Percentiles rank a stretch among this genome's conserved stretches.
Conservation (phyloP, 2,113 vertebrate species). For the Petromus typicus region DNA sequence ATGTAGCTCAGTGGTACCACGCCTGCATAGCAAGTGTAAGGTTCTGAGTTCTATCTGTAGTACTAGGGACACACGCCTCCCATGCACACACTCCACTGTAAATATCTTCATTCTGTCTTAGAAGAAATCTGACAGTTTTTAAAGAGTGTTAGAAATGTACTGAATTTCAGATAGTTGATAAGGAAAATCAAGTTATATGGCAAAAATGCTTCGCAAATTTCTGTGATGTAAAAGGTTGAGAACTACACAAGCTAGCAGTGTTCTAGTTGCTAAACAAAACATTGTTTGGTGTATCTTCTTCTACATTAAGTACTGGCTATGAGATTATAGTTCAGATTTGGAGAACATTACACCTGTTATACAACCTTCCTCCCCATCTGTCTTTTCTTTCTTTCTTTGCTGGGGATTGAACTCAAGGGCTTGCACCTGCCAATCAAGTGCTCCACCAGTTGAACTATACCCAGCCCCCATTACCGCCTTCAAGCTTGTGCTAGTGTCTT, state of each 20-base stretch:
- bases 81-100: too few species aligned
- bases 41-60: too few species aligned
- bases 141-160: not conserved
- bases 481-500: not conserved
- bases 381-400: not conserved
- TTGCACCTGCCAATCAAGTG: not conserved
- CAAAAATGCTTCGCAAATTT: not conserved
- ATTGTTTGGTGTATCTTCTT: not conserved
- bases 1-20: too few species aligned
- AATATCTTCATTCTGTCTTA: not conserved
- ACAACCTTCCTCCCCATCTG: rapidly evolving
- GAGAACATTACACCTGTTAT: not conserved
- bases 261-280: not conserved
- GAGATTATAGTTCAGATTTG: not conserved
- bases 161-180: slow-evolving; percentile 21
- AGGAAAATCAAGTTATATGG: not conserved
- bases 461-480: not conserved
- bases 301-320: not conserved
- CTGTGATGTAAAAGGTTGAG: not conserved
- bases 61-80: too few species aligned
- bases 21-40: too few species aligned
- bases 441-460: not conserved
- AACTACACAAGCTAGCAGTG: not conserved
- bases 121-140: not conserved
- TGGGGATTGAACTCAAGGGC: not conserved